These are phyloP conservation scores for Elaeidobius kamerunicus DNA, from an alignment of 2,888 invertebrate species.

Conservation along the genomic window DNA sequence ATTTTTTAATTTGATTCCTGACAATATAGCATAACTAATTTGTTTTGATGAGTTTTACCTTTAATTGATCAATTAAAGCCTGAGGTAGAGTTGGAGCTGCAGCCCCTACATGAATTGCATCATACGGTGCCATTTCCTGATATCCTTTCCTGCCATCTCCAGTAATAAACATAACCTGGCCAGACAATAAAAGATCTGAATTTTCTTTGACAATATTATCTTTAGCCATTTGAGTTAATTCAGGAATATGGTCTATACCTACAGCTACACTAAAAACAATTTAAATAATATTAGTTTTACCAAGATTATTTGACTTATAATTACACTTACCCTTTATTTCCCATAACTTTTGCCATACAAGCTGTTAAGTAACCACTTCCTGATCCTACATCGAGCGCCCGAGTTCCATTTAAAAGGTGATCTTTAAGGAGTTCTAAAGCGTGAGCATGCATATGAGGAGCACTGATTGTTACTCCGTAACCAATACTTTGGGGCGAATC, in stretches of 20 bases:
- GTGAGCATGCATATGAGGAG: conserved; percentile 96
- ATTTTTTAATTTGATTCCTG: no score
- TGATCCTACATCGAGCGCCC: conserved; percentile 88
- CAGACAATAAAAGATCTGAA: conserved; percentile 63
- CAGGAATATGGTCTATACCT: conserved; percentile 89
- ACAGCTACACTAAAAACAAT: conserved; percentile 50
- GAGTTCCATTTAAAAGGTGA: conserved; percentile 71
- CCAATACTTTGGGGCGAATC: conserved; percentile 94
- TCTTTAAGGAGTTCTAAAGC: conserved; percentile 82
- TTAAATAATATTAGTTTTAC: no score
- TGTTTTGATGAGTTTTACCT: no score
- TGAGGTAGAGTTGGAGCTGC: conserved; percentile 77
- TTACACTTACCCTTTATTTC: conserved; percentile 59
- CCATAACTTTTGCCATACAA: conserved; percentile 85
- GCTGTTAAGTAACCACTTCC: conserved; percentile 92
- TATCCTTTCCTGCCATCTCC: conserved; percentile 90
- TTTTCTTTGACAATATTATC: conserved; percentile 76
- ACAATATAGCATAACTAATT: no score
- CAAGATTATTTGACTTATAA: no score
- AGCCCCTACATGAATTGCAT: conserved; percentile 93
- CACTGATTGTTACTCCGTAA: conserved; percentile 91
- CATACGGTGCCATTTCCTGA: conserved; percentile 72
- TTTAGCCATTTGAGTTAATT: conserved; percentile 71
- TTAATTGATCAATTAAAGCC: conserved; percentile 79
- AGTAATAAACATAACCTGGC: conserved; percentile 68